Evolutionary conservation across 2,888 invertebrate genomes (phyloP).

Genomic region (Hyalella azteca): DNA sequence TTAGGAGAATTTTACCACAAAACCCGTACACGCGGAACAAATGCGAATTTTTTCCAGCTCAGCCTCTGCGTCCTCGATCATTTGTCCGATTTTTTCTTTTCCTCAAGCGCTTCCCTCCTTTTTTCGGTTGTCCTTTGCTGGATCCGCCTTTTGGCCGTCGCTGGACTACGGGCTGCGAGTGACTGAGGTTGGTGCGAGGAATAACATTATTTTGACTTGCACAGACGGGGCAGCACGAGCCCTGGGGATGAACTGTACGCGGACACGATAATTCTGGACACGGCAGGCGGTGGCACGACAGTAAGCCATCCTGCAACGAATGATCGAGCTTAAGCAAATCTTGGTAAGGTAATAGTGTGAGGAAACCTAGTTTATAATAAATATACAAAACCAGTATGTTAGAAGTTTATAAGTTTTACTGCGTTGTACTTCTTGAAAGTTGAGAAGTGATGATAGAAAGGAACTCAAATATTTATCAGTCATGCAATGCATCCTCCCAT

Average conservation of each 20-base stretch:
- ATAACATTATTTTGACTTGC: neutral
- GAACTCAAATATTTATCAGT: neutral
- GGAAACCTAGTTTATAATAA: neutral
- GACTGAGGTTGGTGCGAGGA: neutral
- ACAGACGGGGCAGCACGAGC: slow-evolving; percentile 6
- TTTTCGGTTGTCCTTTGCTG: neutral
- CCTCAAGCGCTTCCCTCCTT: slow-evolving; percentile 30
- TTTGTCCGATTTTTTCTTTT: slow-evolving; percentile 32
- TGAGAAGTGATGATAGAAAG: neutral
- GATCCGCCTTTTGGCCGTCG: slow-evolving; percentile 4
- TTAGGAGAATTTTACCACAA: neutral
- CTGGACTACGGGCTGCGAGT: neutral
- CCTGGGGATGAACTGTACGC: neutral
- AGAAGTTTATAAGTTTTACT: neutral
- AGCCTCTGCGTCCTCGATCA: slow-evolving; percentile 28
- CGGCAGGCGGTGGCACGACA: neutral
- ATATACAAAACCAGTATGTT: neutral
- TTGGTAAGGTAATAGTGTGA: neutral
- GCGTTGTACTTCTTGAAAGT: neutral
- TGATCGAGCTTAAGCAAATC: neutral
- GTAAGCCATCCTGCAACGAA: slow-evolving; percentile 21
- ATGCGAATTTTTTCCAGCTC: neutral
- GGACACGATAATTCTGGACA: slow-evolving; percentile 26
- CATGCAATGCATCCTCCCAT: neutral
- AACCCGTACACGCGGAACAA: neutral